Base-by-base conservation (phyloP, 2,797 vertebrate species). In the Poeciliopsis gracilis region DNA sequence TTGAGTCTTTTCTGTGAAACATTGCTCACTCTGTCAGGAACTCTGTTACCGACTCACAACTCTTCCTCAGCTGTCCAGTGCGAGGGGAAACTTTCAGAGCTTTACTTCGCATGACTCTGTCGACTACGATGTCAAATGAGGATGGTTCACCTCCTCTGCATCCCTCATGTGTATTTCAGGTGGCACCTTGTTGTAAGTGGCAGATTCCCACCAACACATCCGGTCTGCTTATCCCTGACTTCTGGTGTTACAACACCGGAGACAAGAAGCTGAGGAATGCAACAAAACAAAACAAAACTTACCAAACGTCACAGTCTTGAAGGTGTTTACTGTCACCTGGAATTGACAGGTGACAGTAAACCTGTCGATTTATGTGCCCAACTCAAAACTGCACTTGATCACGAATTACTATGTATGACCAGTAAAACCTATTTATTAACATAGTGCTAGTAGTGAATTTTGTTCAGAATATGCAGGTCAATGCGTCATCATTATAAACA, bases 291-390 rank as follows among this genome's bases (percentile, higher is more conserved):
- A 2, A 59, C 33, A 59, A 59, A 59, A 59, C 25, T 11, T 23
- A 45, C 38, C 38, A 69, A 67, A 67, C 38, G 33, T 20, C 61
- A 63, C 61, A 25, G 36, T 75, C 63, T 38, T 18, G 9, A 49
- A 69, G 72, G 66, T 82, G 75, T 75, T 78, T 77, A 47, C 75
- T 59, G 66, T 66, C 66, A 36, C 15, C 38, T 67, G 33, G 28
- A n/a, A 38, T 43, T 43, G 1, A n/a, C n/a, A n/a, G n/a, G n/a
- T n/a, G n/a, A n/a, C n/a, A n/a, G n/a, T n/a, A n/a, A n/a, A n/a
- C n/a, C n/a, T n/a, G n/a, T n/a, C n/a, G n/a, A n/a, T 10, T 38
- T 38, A 38, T 69, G 66, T 43, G 61, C 16, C 36, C 16, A 63
- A 30, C 4, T 38, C 63, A 38, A 20, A 23, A 66, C 63, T 20